Conservation (phyloP, 2,888 invertebrate species). For the Pseudoips prasinana region DNA sequence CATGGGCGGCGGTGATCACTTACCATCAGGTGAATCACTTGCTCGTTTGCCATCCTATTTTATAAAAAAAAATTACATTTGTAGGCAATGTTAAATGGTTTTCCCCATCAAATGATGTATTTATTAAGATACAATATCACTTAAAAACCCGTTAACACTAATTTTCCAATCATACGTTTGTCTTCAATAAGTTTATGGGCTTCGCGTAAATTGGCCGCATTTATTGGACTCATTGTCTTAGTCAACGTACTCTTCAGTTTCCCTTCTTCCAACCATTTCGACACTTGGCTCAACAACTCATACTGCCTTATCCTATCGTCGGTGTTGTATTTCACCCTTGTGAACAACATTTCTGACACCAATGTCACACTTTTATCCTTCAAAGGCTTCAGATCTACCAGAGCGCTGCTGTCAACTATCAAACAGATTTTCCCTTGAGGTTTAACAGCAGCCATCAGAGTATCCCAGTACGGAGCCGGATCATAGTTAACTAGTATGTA, state of each 20-base stretch:
- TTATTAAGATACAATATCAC: too few species aligned
- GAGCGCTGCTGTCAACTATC: slow-evolving; percentile 62
- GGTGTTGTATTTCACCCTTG: slow-evolving; percentile 64
- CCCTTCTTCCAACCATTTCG: slow-evolving; percentile 57
- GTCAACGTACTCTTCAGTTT: slow-evolving; percentile 57
- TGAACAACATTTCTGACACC: slow-evolving; percentile 62
- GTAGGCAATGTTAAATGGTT: too few species aligned
- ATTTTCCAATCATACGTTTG: slow-evolving; percentile 58
- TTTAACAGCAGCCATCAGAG: slow-evolving; percentile 58
- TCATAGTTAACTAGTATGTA: slow-evolving; percentile 67
- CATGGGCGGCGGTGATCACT: too few species aligned
- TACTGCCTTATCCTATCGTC: slow-evolving; percentile 58
- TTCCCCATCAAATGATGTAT: too few species aligned
- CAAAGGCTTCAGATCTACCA: slow-evolving; percentile 52
- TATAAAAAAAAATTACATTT: too few species aligned
- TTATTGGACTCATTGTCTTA: slow-evolving; percentile 60
- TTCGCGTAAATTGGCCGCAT: slow-evolving; percentile 62
- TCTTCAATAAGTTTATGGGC: slow-evolving; percentile 63
- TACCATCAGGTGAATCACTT: too few species aligned
- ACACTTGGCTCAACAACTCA: slow-evolving; percentile 53
- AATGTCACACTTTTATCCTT: slow-evolving; percentile 69
- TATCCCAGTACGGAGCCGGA: slow-evolving; percentile 69
- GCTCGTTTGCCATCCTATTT: too few species aligned
- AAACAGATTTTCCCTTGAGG: slow-evolving; percentile 68
- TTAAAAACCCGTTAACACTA: slow-evolving; percentile 59